Base-by-base conservation (phyloP, 1,140 invertebrate genomes). In the Megathymus violae region DNA sequence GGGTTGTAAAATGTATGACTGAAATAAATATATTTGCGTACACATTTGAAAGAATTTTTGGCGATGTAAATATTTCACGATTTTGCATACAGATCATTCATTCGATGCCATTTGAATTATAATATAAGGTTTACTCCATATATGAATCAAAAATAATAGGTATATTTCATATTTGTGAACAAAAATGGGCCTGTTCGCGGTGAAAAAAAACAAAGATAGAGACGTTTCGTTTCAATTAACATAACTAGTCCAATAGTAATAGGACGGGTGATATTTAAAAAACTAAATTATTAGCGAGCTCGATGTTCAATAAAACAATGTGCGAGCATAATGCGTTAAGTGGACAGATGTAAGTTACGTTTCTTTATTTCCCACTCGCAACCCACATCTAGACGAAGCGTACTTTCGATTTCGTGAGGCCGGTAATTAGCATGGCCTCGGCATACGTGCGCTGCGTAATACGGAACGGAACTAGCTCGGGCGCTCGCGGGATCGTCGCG, bases 371-470 rank as follows among this genome's bases (percentile, higher is more conserved):
- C 68, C 61, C 54, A 70, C 38, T 64, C 50, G 69, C 74, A 80
- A 78, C 72, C 73, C 70, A 83, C 70, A 86, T 79, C 67, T 78
- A 79, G 74, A 75, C 76, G 71, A 74, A 60, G 47, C 43, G 69
- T 82, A 87, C 87, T 88, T 89, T 90, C 85, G 82, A 84, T 90
- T 88, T 90, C 85, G 88, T 86, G 85, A 87, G 78, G 76, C 72
- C 67, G 66, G 56, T 82, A 85, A 88, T 88, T 90, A 88, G 79
- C 80, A 88, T 85, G 85, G 80, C 76, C 82, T 81, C 79, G 79
- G 68, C 77, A 74, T 82, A 84, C 82, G 83, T 80, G 81, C 52
- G 65, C 74, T 69, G 80, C 83, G 79, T 80, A 81, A 85, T 71
- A 76, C 82, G 83, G 77, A 80, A 76, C 85, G 82, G 85, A 88